Evolutionary conservation across 1,140 invertebrate genomes (phyloP).

Genomic region (Schmidtea mediterranea): DNA sequence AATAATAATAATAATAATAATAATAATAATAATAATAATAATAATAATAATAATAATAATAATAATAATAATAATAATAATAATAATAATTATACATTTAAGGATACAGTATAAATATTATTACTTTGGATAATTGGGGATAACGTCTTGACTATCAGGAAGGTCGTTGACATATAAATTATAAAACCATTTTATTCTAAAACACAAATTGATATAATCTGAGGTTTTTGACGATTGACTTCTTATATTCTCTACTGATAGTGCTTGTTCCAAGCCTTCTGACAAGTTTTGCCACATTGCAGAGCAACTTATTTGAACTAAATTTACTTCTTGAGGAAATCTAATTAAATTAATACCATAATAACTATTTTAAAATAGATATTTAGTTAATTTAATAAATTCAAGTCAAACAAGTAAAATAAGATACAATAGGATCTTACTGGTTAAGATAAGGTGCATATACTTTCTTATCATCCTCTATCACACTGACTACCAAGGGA

Average conservation of each 20-base stretch:
- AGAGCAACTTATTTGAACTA: slow-evolving; percentile 60
- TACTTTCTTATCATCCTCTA: slow-evolving; percentile 89
- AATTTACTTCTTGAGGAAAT: slow-evolving; percentile 37
- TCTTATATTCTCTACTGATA: slow-evolving; percentile 55
- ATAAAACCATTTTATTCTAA: slow-evolving; percentile 94
- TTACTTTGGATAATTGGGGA: slow-evolving; percentile 7
- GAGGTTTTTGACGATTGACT: slow-evolving; percentile 80
- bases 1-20: too few relatives aligned
- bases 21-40: too few relatives aligned
- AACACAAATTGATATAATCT: slow-evolving; percentile 96
- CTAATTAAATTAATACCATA: slow-evolving; percentile 18
- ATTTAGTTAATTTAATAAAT: too few relatives aligned
- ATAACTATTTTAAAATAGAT: too few relatives aligned
- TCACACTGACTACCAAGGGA: slow-evolving; percentile 81
- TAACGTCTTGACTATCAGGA: slow-evolving; percentile 1
- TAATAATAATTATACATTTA: too few relatives aligned
- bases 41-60: too few relatives aligned
- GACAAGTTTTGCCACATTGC: slow-evolving; percentile 50
- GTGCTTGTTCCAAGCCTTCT: not conserved
- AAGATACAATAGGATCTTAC: too few relatives aligned
- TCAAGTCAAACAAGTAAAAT: too few relatives aligned
- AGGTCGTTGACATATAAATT: slow-evolving; percentile 56
- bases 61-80: too few relatives aligned
- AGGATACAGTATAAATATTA: slow-evolving; percentile 1
- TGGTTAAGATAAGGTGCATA: slow-evolving; percentile 95